Evolutionary conservation across 2,888 invertebrate species (phyloP).

Genomic region (Tetramorium bicarinatum): DNA sequence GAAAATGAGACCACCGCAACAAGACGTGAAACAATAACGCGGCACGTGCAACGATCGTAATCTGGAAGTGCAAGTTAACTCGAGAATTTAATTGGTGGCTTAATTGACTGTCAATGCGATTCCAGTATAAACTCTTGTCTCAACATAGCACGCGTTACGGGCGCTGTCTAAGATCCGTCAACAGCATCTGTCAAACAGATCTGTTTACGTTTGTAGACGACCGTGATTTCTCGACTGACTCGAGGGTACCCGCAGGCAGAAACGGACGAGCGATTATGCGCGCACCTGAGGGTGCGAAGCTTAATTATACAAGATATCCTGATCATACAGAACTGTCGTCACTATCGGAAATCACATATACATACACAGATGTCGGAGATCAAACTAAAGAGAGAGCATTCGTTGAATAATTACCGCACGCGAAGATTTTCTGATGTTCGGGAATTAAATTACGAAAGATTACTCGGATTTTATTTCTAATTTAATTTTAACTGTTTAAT

Average conservation of each 20-base stretch:
- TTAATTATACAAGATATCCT: slow-evolving; percentile 27
- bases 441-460: not conserved
- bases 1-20: not conserved
- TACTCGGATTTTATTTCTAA: not conserved
- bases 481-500: not conserved
- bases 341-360: not conserved
- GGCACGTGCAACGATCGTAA: not conserved
- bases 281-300: slow-evolving; percentile 6
- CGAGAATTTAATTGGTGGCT: slow-evolving; percentile 34
- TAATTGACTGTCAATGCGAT: slow-evolving; percentile 50
- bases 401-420: not conserved
- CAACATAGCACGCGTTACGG: slow-evolving; percentile 8
- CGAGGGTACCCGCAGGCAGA: slow-evolving; percentile 25
- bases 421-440: not conserved
- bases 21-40: not conserved
- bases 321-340: slow-evolving; percentile 10
- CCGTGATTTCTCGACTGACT: slow-evolving; percentile 53
- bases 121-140: slow-evolving; percentile 40
- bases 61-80: not conserved
- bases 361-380: not conserved
- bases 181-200: slow-evolving; percentile 56
- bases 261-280: slow-evolving; percentile 52
- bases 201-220: slow-evolving; percentile 58
- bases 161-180: slow-evolving; percentile 45
- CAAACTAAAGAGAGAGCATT: not conserved